Conservation (phyloP, 2,113 vertebrate species). For the Vidua macroura region DNA sequence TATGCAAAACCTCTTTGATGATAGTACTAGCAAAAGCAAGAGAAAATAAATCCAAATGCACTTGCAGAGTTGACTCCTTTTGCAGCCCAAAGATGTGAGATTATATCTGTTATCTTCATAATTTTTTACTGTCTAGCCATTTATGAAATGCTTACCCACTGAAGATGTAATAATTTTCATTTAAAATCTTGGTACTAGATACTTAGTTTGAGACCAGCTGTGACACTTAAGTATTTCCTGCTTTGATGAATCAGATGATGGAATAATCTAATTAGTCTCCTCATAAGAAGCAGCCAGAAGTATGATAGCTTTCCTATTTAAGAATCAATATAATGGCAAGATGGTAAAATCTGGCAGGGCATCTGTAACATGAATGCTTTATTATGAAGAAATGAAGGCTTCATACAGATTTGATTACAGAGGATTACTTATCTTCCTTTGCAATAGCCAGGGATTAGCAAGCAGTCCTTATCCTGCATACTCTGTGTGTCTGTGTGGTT, state of each 20-base stretch:
- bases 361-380: slow-evolving; percentile 42
- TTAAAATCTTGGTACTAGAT: slow-evolving; percentile 63
- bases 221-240: slow-evolving; percentile 73
- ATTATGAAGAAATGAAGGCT: slow-evolving; percentile 7
- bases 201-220: slow-evolving; percentile 68
- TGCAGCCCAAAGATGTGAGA: neutral
- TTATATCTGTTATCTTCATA: slow-evolving; percentile 34
- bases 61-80: slow-evolving; percentile 18
- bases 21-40: neutral
- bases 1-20: neutral
- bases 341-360: slow-evolving; percentile 43
- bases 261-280: slow-evolving; percentile 72
- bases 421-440: slow-evolving; percentile 30
- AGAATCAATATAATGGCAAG: slow-evolving; percentile 58
- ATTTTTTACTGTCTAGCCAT: slow-evolving; percentile 53
- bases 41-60: slow-evolving; percentile 35
- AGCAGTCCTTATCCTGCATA: neutral
- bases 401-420: slow-evolving; percentile 31
- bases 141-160: slow-evolving; percentile 55
- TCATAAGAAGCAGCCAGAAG: slow-evolving; percentile 63
- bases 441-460: neutral
- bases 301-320: slow-evolving; percentile 58
- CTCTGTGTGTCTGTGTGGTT: neutral
- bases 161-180: slow-evolving; percentile 66
- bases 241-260: slow-evolving; percentile 72